Conservation (phyloP, 2,888 invertebrate genomes). For the Andrena flavipes region DNA sequence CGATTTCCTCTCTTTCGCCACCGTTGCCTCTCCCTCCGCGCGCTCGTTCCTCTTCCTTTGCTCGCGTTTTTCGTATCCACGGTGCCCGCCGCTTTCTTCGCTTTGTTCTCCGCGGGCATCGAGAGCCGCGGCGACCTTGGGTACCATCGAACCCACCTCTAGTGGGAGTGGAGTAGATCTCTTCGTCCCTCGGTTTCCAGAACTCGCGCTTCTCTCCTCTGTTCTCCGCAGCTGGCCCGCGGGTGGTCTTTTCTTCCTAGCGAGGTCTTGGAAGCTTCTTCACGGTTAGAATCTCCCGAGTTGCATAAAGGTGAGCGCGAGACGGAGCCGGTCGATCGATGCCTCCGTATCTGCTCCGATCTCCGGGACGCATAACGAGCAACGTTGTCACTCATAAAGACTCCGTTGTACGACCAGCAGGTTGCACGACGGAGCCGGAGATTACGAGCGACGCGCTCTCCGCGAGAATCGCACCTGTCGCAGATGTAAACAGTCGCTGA, state of each 20-base stretch:
- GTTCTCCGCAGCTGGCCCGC: neutral
- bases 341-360: slow-evolving; percentile 30
- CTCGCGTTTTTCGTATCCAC: neutral
- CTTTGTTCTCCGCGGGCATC: neutral
- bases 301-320: neutral
- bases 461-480: slow-evolving; percentile 59
- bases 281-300: too few relatives aligned
- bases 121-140: slow-evolving; percentile 16
- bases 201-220: neutral
- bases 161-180: neutral
- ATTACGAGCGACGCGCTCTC: slow-evolving; percentile 30
- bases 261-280: too few relatives aligned
- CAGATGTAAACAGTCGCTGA: slow-evolving; percentile 54
- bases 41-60: slow-evolving; percentile 12
- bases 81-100: neutral
- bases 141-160: neutral
- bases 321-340: slow-evolving; percentile 9
- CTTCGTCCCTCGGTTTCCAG: neutral
- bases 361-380: slow-evolving; percentile 39
- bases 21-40: neutral
- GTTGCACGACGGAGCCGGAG: slow-evolving; percentile 38
- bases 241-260: too few relatives aligned
- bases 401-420: slow-evolving; percentile 46
- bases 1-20: neutral
- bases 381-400: slow-evolving; percentile 51